phyloP scores from a whole-genome alignment of 2,888 invertebrate species.

The Drosophila aldrichi region DNA sequence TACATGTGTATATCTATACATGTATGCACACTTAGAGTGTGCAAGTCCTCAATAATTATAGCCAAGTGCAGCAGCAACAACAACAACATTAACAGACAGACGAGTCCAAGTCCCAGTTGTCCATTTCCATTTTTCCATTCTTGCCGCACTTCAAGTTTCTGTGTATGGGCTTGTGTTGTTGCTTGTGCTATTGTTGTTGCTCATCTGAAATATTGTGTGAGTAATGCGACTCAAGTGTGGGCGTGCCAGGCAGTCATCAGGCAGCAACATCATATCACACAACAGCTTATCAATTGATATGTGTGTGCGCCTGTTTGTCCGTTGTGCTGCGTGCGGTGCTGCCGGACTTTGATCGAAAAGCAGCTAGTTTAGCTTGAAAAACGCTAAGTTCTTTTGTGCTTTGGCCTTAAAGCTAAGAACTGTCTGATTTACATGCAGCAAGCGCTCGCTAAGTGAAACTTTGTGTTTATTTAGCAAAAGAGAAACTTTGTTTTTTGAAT shows the following conservation, averaged over 20 bases:
- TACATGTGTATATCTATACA: not conserved
- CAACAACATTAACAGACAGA: conserved; percentile 26
- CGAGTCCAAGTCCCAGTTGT: conserved; percentile 36
- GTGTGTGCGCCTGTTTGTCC: conserved; percentile 3
- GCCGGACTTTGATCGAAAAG: conserved; percentile 2
- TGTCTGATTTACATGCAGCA: conserved; percentile 1
- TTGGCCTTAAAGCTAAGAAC: not conserved
- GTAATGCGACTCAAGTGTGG: conserved; percentile 55
- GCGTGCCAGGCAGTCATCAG: conserved; percentile 47
- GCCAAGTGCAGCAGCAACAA: conserved; percentile 55
- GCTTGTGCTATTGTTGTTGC: conserved; percentile 4
- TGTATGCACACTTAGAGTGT: conserved; percentile 14
- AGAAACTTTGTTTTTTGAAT: too few species aligned
- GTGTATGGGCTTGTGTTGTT: conserved; percentile 29
- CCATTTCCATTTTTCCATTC: conserved; percentile 45
- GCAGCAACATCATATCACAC: conserved; percentile 48
- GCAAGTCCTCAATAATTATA: conserved; percentile 57
- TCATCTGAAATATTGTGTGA: conserved; percentile 35
- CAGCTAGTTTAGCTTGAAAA: conserved; percentile 10
- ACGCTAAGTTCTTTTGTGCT: not conserved
- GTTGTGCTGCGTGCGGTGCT: conserved; percentile 18
- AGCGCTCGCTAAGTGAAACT: not conserved
- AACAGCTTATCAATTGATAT: conserved; percentile 52
- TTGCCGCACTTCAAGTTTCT: conserved; percentile 44
- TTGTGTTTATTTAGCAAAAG: not conserved